A percentile compares a stretch with the other conserved stretches of the same genome.
phyloP scores from a whole-genome alignment of 2,113 vertebrate species.

The Dipodomys spectabilis region DNA sequence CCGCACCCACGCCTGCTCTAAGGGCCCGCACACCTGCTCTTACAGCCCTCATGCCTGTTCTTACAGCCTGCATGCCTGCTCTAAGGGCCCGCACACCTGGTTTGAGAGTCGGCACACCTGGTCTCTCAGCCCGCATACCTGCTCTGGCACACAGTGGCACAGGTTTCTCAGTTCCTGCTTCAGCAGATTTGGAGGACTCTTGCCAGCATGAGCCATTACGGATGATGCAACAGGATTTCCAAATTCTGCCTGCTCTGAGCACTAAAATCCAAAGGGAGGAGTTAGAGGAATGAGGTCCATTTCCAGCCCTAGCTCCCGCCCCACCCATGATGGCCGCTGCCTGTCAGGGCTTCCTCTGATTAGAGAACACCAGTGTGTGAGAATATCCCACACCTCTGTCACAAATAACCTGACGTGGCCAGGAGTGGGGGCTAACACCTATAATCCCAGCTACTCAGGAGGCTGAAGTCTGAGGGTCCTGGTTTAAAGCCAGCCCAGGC shows the following conservation, averaged over 20 bases:
- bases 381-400: neutral
- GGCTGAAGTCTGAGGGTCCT: too few relatives aligned
- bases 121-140: conserved; percentile 87
- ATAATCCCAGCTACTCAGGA: too few relatives aligned
- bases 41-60: too few relatives aligned
- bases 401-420: too few relatives aligned
- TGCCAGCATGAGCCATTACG: conserved; percentile 83
- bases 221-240: conserved; percentile 85
- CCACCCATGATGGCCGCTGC: neutral
- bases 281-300: neutral
- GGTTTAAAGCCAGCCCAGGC: too few relatives aligned
- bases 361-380: neutral
- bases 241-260: conserved; percentile 84
- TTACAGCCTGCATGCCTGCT: too few relatives aligned
- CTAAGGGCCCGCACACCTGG: too few relatives aligned
- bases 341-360: neutral
- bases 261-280: conserved; percentile 87
- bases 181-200: conserved; percentile 85
- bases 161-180: conserved; percentile 84
- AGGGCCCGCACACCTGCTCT: too few relatives aligned
- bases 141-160: conserved; percentile 92
- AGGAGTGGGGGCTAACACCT: too few relatives aligned
- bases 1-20: too few relatives aligned
- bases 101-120: too few relatives aligned
- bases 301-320: neutral